Evolutionary conservation across 2,797 vertebrate species (phyloP).

Genomic region (Pseudochirops corinnae): DNA sequence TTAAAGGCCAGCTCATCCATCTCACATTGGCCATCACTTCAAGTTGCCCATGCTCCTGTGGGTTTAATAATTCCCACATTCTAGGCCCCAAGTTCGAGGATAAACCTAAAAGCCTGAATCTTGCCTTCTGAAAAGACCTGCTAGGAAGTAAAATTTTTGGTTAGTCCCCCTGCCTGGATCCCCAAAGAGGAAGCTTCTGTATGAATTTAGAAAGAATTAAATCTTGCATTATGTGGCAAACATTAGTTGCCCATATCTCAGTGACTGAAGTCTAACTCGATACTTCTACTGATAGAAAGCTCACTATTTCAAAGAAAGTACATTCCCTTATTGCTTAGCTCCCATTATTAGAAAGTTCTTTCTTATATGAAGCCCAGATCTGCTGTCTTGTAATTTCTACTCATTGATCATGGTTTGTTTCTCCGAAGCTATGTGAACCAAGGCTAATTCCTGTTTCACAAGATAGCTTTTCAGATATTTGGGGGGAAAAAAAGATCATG

Average conservation of each 20-base stretch:
- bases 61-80: background rate
- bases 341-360: background rate
- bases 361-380: background rate
- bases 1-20: background rate
- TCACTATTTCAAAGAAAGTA: background rate
- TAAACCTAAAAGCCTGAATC: background rate
- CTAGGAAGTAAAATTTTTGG: background rate
- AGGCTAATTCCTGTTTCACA: background rate
- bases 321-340: background rate
- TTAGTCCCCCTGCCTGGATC: background rate
- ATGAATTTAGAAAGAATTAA: background rate
- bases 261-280: background rate
- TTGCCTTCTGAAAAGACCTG: background rate
- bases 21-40: no score
- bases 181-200: background rate
- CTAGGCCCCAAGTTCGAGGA: background rate
- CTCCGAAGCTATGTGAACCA: background rate
- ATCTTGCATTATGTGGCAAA: background rate
- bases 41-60: background rate
- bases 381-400: background rate
- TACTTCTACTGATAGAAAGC: background rate
- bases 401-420: background rate
- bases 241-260: background rate
- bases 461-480: background rate
- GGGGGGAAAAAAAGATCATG: background rate